Evolutionary conservation across 2,888 invertebrate species (phyloP), one percentile per base, ranked within the genome.

Genomic region (Clistopyga incitator): DNA sequence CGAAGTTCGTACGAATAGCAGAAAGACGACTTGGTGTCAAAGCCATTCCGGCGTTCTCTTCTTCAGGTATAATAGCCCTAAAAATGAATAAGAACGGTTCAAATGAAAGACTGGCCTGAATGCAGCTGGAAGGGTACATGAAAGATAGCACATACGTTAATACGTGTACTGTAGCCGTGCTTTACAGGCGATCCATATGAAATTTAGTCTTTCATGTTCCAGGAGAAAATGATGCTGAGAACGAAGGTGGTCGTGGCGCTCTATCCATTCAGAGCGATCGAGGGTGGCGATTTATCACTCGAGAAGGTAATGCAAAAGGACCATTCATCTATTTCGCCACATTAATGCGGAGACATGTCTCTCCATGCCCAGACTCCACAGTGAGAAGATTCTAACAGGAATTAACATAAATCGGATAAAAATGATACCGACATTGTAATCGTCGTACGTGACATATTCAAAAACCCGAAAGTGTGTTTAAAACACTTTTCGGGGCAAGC

Each of bases 211-310:
- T 59, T 85, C 65, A 50, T 71, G 86, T 94, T 94, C 84, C 94
- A 96, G 95, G 96, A 96, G 90, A 97, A 96, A 93, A 90, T 94
- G 82, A 93, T 94, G 90, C 94, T 95, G 88, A 95, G 96, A 93
- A 95, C 95, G 85, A 97, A 97, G 94, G 95, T 97, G 79, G 98
- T 98, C 75, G 97, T 98, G 87, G 98, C 98, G 68, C 94, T 98
- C 56, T 98, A 98, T 94, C 97, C 97, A 86, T 98, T 98, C 92
- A 97, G 97, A 94, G 98, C 98, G 68, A 97, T 97, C 89, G 98
- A 98, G 94, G 96, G 95, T 84, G 98, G 98, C 71, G 98, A 98
- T 94, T 95, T 98, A 85, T 97, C 98, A 29, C 94, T 98, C 88
- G 97, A 97, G 93, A 98, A 98, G 96, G 97, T 97, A 89, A 90